Evolutionary conservation across 2,888 invertebrate genomes (phyloP), one percentile per base, ranked within the genome.

Genomic region (Colletes collaris): DNA sequence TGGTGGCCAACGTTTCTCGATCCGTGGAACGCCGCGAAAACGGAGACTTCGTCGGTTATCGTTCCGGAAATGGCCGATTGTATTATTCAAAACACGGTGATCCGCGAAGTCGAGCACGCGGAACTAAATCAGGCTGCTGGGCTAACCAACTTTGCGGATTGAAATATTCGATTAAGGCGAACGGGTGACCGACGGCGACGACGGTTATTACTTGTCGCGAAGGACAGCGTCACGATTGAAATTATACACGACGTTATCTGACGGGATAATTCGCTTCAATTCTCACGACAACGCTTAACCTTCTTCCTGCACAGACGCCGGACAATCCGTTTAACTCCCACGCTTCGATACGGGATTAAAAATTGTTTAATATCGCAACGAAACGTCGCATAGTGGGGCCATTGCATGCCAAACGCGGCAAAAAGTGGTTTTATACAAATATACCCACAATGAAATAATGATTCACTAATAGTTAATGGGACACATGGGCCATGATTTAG

Each of bases 41-140:
- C 70, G 71, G 27, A 81, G 75, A 71, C 79, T 71, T 67, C 46
- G 46, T 8, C 70, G 70, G 55, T 75, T 71, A 75, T 35, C 53
- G 40, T 37, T 10, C 55, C 19, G 6, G 50, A 62, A 56, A 70
- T 50, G 63, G 37, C n/a, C 46, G 58, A 66, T 75, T 65, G 13
- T 59, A 65, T 75, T 65, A 60, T 64, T 74, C 77, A 59, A 73
- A 77, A 68, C 55, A 58, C 37, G 50, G 10, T 6, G 40, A 49
- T 62, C n/a, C 49, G 7, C 35, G 44, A 40, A 66, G 37, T 35
- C 35, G 66, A 46, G 35, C 19, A 10, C 50, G 37, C 19, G 60
- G 55, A 63, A 44, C 16, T 52, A 4, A 74, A 63, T 70, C 62
- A 46, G 56, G 55, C 3, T 27, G 27, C 40, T 7, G 3, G 37